A percentile compares a stretch with the other conserved stretches of the same genome.
These are phyloP conservation scores for Scartelaos histophorus DNA, from an alignment of 2,113 vertebrate species.

Conservation along the genomic window DNA sequence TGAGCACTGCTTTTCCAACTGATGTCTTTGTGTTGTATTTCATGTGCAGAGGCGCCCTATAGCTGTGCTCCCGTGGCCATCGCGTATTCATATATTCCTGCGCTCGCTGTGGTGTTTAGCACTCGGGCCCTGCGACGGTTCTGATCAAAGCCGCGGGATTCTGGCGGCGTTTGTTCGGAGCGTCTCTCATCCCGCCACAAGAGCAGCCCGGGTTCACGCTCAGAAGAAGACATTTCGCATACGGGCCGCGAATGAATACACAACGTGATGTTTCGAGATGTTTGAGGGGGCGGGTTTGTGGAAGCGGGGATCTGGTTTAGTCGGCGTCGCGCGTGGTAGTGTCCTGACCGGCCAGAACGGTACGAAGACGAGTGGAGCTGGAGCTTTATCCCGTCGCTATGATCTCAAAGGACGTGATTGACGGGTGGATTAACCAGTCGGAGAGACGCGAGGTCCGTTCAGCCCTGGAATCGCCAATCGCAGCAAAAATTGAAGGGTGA, in stretches of 20 bases:
- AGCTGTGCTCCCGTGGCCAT: neutral
- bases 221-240: constrained; percentile 5
- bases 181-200: neutral
- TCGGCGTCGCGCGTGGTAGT: too few relatives aligned
- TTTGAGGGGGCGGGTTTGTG: too few relatives aligned
- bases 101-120: constrained; percentile 14
- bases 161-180: neutral
- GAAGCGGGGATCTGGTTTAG: too few relatives aligned
- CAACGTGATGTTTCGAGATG: neutral
- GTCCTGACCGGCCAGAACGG: too few relatives aligned
- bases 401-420: too few relatives aligned
- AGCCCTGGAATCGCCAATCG: too few relatives aligned
- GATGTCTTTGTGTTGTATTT: constrained; percentile 9
- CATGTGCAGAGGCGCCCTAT: constrained; percentile 16
- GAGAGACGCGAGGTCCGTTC: too few relatives aligned
- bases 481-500: too few relatives aligned
- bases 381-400: too few relatives aligned
- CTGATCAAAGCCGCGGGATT: constrained; percentile 38
- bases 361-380: too few relatives aligned
- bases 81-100: constrained; percentile 29
- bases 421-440: too few relatives aligned
- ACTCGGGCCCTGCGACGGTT: constrained; percentile 12
- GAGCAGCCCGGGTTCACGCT: neutral
- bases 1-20: neutral
- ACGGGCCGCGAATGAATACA: neutral